These are phyloP conservation scores for Pemphigus obesinymphae DNA, from an alignment of 1,140 invertebrate species.

Conservation along the genomic window DNA sequence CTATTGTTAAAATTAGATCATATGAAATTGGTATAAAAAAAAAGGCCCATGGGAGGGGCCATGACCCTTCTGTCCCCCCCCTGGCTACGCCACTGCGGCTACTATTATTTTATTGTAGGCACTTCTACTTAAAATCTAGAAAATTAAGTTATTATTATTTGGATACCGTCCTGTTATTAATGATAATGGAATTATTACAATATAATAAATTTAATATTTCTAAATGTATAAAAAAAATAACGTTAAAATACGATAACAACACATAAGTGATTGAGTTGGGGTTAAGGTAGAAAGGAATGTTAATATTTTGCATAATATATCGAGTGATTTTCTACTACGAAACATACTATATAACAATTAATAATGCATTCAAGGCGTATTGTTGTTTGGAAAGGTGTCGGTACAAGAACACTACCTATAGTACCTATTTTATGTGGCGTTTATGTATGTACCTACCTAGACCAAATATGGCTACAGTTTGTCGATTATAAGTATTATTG, in stretches of 20 bases:
- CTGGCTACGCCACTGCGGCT: too few relatives aligned
- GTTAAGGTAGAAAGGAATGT: background rate
- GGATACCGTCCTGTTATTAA: background rate
- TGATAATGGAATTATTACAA: background rate
- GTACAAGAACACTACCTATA: background rate
- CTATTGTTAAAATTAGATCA: too few relatives aligned
- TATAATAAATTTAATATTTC: too few relatives aligned
- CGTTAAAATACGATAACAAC: background rate
- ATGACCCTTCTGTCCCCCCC: too few relatives aligned
- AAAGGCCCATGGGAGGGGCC: too few relatives aligned
- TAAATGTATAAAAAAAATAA: background rate
- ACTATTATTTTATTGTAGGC: background rate
- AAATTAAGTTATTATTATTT: background rate
- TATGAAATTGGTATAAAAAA: too few relatives aligned
- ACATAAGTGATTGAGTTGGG: background rate
- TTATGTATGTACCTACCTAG: background rate
- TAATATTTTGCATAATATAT: background rate
- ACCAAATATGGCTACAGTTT: constrained; percentile 20
- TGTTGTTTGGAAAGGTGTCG: constrained; percentile 6
- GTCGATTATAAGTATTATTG: background rate
- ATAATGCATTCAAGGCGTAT: background rate
- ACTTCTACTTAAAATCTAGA: background rate
- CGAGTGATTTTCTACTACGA: background rate
- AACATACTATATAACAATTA: background rate
- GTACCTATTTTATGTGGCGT: background rate